phyloP scores from a whole-genome alignment of 2,113 vertebrate genomes.

The Brachypteracias leptosomus region DNA sequence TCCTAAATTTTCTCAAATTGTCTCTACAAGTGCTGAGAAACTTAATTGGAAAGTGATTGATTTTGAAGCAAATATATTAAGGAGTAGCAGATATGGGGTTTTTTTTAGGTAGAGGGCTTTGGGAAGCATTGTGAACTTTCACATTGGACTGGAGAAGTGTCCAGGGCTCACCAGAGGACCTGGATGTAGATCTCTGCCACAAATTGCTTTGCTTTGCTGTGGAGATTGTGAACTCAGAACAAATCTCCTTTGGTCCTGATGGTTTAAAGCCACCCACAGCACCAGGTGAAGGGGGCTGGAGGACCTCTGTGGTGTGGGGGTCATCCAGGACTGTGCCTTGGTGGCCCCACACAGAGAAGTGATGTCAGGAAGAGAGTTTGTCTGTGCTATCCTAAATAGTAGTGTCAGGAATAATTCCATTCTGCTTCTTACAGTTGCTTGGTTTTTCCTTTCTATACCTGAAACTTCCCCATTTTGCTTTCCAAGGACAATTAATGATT shows the following conservation, averaged over 20 bases:
- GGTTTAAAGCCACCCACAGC: background rate
- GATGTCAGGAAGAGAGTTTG: background rate
- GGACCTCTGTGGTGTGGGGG: no score
- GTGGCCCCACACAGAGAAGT: background rate
- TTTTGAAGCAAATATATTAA: background rate
- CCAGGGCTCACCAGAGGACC: background rate
- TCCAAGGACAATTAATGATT: background rate
- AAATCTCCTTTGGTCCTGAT: background rate
- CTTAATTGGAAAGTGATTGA: background rate
- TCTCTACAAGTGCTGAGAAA: background rate
- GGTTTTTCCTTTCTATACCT: background rate
- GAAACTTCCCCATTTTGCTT: background rate
- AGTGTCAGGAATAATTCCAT: background rate
- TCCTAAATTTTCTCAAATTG: background rate
- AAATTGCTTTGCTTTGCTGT: background rate
- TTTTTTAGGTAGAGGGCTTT: background rate
- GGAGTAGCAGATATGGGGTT: no score
- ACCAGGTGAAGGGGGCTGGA: background rate
- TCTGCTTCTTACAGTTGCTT: background rate
- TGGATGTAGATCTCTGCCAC: background rate
- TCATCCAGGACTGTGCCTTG: background rate
- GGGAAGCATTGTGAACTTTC: background rate
- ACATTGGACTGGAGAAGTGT: background rate
- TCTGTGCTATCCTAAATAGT: background rate
- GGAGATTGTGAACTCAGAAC: accelerated